These are phyloP conservation scores for Montipora capitata DNA, from an alignment of 92 coral and sea anemone species.

Conservation along the genomic window DNA sequence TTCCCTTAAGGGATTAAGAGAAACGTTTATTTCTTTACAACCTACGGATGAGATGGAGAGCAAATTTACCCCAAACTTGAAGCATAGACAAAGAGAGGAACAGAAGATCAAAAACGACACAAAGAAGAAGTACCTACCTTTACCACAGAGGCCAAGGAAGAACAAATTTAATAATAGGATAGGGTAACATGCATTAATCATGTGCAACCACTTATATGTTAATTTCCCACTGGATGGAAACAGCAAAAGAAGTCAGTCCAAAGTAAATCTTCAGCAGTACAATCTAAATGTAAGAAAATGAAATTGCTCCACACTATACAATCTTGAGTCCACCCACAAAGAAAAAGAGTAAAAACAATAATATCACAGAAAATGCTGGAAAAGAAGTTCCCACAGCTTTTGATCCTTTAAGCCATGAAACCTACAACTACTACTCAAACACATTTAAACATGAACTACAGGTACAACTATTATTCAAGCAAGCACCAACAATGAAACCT, in stretches of 20 bases:
- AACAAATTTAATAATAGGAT: conserved; percentile 2
- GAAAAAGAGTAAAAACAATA: background rate
- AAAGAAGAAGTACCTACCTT: background rate
- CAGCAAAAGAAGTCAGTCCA: background rate
- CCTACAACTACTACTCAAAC: background rate
- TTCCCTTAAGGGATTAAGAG: conserved; percentile 7
- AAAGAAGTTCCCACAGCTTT: background rate
- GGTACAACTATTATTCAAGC: background rate
- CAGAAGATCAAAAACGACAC: background rate
- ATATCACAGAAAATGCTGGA: background rate
- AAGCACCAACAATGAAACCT: too few relatives aligned
- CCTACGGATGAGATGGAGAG: conserved; percentile 49
- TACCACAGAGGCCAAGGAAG: background rate
- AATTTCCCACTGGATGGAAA: background rate
- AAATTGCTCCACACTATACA: background rate
- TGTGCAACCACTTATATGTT: background rate
- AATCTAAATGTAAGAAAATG: background rate
- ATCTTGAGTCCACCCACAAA: background rate
- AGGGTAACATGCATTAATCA: background rate
- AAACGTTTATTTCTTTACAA: conserved; percentile 39
- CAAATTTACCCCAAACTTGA: background rate
- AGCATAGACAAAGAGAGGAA: background rate
- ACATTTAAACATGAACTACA: background rate
- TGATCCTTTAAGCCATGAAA: background rate
- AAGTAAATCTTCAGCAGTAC: background rate